Evolutionary conservation across 2,113 vertebrate genomes (phyloP), one percentile per base, ranked within the genome.

Genomic region (Ursus arctos): DNA sequence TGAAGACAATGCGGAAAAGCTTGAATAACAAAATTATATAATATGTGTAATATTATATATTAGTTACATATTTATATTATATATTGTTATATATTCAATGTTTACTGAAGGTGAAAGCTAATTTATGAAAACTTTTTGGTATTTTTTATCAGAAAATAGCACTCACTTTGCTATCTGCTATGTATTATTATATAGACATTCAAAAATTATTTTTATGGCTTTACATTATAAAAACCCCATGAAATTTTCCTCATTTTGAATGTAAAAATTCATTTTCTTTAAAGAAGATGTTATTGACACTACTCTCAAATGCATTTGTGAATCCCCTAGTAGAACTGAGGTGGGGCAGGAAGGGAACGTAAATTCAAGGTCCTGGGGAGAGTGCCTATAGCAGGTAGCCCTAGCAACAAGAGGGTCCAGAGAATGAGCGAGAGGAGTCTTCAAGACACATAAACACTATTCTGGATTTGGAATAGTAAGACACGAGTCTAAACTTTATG

Each of bases 261-360:
- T 55, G 5, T 71, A 76, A 65, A 69, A 65, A 47, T 36, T 28
- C n/a, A 65, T 51, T 53, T 79, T 91, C 47, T 97, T 77, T 77
- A 63, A 82, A 82, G 33, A 74, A 83, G 5, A 72, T 61, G 1
- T 74, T 49, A 81, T 19, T 80, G 24, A 47, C 22, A 16, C 1
- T 69, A 43, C 6, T 84, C 5, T 81, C 12, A 19, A 87, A 33
- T 33, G 8, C 6, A 51, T 76, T 36, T 96, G 26, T 87, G 43
- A 79, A 77, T 57, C 19, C 2, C 26, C 31, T 81, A 10, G 7
- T 40, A 51, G 53, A 47, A 4, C 9, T 76, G 9, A 92, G 11
- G 7, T 36, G 83, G n/a, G 83, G 4, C 22, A 49, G 12, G 14
- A 76, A 80, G 22, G 33, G 36, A n/a, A 3, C 2, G 63, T 43